phyloP scores from a whole-genome alignment of 2,888 invertebrate species.

The Mallateleia sp. region DNA sequence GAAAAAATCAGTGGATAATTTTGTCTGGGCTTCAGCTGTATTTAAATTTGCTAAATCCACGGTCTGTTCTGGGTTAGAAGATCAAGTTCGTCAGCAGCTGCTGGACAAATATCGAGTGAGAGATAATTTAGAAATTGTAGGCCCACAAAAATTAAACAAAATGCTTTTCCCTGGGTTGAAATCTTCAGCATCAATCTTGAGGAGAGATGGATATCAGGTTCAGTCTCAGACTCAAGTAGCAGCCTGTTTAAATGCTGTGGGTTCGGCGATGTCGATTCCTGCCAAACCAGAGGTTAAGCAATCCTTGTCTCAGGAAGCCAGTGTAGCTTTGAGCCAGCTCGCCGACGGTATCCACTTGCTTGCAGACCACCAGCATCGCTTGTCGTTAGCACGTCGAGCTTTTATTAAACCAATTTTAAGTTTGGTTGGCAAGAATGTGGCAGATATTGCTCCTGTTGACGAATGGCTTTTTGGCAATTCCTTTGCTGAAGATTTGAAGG shows the following conservation, averaged over 20 bases:
- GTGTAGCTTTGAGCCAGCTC: slow-evolving; percentile 10
- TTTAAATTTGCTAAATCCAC: too few relatives aligned
- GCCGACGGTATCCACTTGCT: slow-evolving; percentile 51
- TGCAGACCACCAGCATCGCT: too few relatives aligned
- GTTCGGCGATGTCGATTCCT: slow-evolving; percentile 15
- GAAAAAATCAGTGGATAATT: too few relatives aligned
- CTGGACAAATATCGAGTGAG: too few relatives aligned
- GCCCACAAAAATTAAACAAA: slow-evolving; percentile 34
- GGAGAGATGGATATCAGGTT: slow-evolving; percentile 44
- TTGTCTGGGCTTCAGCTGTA: too few relatives aligned
- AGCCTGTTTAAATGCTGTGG: slow-evolving; percentile 46
- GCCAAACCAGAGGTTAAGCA: slow-evolving; percentile 23
- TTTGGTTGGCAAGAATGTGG: slow-evolving; percentile 27
- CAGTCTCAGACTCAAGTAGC: slow-evolving; percentile 39
- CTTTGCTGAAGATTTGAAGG: slow-evolving; percentile 34
- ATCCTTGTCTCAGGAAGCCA: slow-evolving; percentile 10
- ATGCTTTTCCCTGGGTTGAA: slow-evolving; percentile 12
- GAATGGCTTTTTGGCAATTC: slow-evolving; percentile 34
- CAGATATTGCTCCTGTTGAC: slow-evolving; percentile 21
- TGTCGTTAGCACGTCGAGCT: slow-evolving; percentile 20
- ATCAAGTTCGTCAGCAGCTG: too few relatives aligned
- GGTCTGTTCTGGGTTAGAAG: too few relatives aligned
- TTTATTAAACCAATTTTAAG: slow-evolving; percentile 43
- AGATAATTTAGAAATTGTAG: too few relatives aligned
- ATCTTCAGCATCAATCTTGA: slow-evolving; percentile 4